Evolutionary conservation across 2,113 vertebrate species (phyloP).

Genomic region (Xenus cinereus): DNA sequence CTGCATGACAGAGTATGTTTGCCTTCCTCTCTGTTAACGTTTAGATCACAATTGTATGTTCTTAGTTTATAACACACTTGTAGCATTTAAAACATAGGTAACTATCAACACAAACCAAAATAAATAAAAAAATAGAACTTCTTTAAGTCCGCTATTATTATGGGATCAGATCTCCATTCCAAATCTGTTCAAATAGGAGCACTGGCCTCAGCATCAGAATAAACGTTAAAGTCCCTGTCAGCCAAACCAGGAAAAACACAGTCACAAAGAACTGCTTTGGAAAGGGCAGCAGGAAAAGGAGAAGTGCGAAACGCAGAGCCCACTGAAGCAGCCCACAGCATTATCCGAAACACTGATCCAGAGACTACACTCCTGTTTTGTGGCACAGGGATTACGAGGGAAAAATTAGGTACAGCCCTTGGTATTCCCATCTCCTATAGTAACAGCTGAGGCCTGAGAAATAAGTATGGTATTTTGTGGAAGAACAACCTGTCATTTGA

Average conservation of each 20-base stretch:
- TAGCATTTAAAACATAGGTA: background rate
- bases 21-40: background rate
- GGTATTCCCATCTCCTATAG: background rate
- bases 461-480: rapidly evolving
- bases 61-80: background rate
- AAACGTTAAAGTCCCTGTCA: background rate
- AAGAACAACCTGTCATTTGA: background rate
- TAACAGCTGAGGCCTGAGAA: background rate
- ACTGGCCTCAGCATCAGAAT: background rate
- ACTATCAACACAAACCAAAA: background rate
- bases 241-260: background rate
- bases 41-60: background rate
- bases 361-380: background rate
- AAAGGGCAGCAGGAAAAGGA: background rate
- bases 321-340: background rate
- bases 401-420: background rate
- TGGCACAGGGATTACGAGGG: background rate
- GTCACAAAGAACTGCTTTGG: rapidly evolving
- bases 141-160: background rate
- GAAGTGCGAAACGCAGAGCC: rapidly evolving
- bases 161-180: background rate
- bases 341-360: background rate
- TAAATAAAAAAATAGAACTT: rapidly evolving
- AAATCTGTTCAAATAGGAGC: background rate
- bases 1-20: background rate